Base-by-base conservation (phyloP, 2,797 vertebrate species). In the Anguilla megastoma region DNA sequence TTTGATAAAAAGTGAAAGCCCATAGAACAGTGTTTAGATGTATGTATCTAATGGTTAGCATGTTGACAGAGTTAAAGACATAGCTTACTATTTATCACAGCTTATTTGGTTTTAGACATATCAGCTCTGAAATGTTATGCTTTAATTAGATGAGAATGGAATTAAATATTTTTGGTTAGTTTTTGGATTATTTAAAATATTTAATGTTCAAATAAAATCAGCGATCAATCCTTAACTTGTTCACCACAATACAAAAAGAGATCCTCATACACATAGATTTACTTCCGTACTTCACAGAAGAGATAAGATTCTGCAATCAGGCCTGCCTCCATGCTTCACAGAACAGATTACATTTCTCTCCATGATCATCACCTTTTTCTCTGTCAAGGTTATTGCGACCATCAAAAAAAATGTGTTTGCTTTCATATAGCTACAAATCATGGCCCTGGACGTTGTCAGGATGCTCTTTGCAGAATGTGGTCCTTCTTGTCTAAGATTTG, bases 331-430 rank as follows among this genome's bases (percentile, higher is more conserved):
- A 80, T 33, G 54, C 79, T 88, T 80, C 87, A 85, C 80, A 86
- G 90, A 86, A 85, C 74, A 90, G 90, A 90, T 86, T 82, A 60
- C 7, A 16, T 87, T 89, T 8, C 21, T 87, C 71, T 58, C 63
- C 88, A 52, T 71, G 85, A 83, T 85, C 88, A 88, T 79, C 63
- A 85, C 66, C 50, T 76, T 63, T 88, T 60, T 36, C 82, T 87
- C 66, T 88, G 41, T 56, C 33, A 66, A 36, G 16, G 50, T 48
- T 21, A 56, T 45, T 48, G 33, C 63, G 16, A 58, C 60, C 5
- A 9, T 84, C 33, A 87, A 88, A 86, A 79, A n/a, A 9, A 9
- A 45, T 33, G 24, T 48, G 66, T 21, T 21, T 45, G 54, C 54
- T 85, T 89, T 88, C 69, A 82, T 87, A 9, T 0, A 18, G 76